A percentile compares a stretch with the other conserved stretches of the same genome.
phyloP scores from a whole-genome alignment of 2,113 vertebrate genomes.

The Saguinus imperator region DNA sequence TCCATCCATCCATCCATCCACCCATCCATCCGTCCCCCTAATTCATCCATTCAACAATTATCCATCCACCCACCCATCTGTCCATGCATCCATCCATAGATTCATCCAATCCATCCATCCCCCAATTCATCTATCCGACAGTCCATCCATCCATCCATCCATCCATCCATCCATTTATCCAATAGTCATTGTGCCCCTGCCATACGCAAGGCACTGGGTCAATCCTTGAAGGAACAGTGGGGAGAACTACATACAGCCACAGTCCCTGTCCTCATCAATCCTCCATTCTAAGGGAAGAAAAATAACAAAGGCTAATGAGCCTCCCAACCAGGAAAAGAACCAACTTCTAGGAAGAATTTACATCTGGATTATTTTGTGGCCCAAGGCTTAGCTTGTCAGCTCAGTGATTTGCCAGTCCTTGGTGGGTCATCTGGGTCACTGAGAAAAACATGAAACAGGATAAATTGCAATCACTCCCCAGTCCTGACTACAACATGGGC shows the following conservation, averaged over 20 bases:
- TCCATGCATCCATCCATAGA: not conserved
- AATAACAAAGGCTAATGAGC: not conserved
- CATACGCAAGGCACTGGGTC: not conserved
- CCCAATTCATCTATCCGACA: too few species aligned
- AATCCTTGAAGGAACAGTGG: not conserved
- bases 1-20: not conserved
- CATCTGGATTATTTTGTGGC: not conserved
- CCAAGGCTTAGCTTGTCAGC: not conserved
- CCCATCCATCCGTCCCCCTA: rapidly evolving
- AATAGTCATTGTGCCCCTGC: not conserved
- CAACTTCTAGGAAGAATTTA: not conserved
- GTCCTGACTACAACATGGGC: not conserved
- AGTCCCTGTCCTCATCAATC: not conserved
- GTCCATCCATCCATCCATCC: not conserved
- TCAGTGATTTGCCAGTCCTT: not conserved
- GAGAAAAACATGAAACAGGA: not conserved
- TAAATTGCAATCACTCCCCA: not conserved
- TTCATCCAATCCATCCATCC: not conserved
- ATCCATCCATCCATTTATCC: not conserved
- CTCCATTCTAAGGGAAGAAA: not conserved
- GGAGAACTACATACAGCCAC: not conserved
- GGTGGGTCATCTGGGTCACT: not conserved
- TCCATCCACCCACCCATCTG: not conserved
- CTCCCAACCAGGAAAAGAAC: not conserved
- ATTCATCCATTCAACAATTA: not conserved